Percentiles rank a stretch among this genome's conserved stretches.
These are phyloP conservation scores for Erpetoichthys calabaricus DNA, from an alignment of 2,797 vertebrate species.

Conservation along the genomic window DNA sequence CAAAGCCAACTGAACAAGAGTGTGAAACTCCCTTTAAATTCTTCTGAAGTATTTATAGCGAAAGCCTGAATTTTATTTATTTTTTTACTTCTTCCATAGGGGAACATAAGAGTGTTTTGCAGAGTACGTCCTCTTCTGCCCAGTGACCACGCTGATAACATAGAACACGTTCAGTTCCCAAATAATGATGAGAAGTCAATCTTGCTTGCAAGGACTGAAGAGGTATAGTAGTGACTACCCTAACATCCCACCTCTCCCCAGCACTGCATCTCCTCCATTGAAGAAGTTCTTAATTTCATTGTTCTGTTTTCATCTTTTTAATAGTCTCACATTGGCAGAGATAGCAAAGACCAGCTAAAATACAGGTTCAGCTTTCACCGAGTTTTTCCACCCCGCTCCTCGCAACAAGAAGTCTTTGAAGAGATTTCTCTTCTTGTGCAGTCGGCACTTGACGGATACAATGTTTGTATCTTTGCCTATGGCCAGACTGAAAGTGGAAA, in stretches of 20 bases:
- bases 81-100: conserved; percentile 31
- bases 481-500: conserved; percentile 84
- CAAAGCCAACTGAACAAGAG: too few relatives aligned
- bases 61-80: background rate
- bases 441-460: conserved; percentile 77
- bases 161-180: conserved; percentile 44
- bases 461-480: conserved; percentile 84
- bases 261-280: background rate
- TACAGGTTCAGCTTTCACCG: conserved; percentile 76
- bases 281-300: background rate
- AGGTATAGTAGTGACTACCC: conserved; percentile 35
- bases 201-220: conserved; percentile 50
- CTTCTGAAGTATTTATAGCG: background rate
- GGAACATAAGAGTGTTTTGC: conserved; percentile 83
- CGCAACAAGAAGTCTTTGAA: conserved; percentile 68
- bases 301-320: background rate
- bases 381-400: conserved; percentile 55
- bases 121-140: conserved; percentile 59
- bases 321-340: conserved; percentile 61
- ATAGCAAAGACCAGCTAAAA: conserved; percentile 46
- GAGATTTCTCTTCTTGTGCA: conserved; percentile 77
- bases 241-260: background rate
- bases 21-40: too few relatives aligned
- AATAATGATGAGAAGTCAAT: conserved; percentile 40
- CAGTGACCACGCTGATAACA: conserved; percentile 22